Evolutionary conservation across 2,797 vertebrate genomes (phyloP), one percentile per base, ranked within the genome.

Genomic region (Ammospiza maritima): DNA sequence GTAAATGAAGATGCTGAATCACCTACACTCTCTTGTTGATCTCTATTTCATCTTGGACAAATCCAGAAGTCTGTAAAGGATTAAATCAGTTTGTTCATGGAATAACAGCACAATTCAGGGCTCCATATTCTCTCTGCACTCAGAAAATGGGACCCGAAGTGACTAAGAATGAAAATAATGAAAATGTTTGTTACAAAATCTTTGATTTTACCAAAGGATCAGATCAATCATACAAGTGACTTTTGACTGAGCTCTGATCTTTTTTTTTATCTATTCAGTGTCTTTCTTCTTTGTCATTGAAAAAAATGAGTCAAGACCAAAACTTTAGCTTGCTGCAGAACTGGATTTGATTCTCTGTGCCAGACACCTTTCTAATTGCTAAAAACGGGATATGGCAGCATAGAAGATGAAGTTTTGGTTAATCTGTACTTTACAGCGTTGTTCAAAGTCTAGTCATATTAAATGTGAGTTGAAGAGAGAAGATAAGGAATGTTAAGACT

Each of bases 171-270:
- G 34, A 92, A 79, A 84, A 91, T 79, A 80, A 75, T 85, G 64
- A 51, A 90, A 93, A 93, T 70, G 5, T 3, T 71, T 91, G 4
- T 15, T 73, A 56, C 34, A 88, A 92, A 92, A 85, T 45, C 18
- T 73, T 94, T 72, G 16, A 64, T 92, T 93, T 96, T 93, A 81
- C 50, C 74, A 25, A 48, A 90, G 34, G 26, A 90, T 91, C 22
- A 85, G n/a, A 88, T 89, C 45, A 95, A 25, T 95, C 45, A 86
- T 36, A 78, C 7, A 75, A 83, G 27, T 42, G 56, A 78, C n/a
- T 89, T 95, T 80, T 81, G 44, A 80, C 29, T 92, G 58, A 9
- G 6, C 13, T 78, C 12, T 89, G 4, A 50, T 92, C 23, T 95
- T 89, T 94, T 79, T 62, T 34, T 79, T 92, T 84, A 82, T 73